phyloP scores from a whole-genome alignment of 1,140 invertebrate genomes.

The Scylla paramamosain region DNA sequence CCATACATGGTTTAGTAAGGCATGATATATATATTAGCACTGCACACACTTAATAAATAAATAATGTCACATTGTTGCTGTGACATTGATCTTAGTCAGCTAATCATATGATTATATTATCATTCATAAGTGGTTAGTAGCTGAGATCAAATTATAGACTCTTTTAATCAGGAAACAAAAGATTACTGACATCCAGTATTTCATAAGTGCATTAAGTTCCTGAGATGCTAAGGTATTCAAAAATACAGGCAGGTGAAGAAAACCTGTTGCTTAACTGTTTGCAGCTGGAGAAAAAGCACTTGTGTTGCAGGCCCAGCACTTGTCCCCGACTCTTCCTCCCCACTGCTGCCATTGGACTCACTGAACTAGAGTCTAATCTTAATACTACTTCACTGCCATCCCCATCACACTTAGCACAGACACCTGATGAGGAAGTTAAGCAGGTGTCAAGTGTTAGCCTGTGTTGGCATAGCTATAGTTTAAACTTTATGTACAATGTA shows the following conservation, averaged over 20 bases:
- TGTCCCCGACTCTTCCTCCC: background rate
- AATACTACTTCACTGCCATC: conserved; percentile 4
- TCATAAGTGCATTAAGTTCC: too few relatives aligned
- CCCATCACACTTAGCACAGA: conserved; percentile 19
- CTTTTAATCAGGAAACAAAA: too few relatives aligned
- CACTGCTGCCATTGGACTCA: background rate
- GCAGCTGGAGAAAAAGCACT: background rate
- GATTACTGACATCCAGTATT: too few relatives aligned
- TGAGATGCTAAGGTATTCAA: background rate
- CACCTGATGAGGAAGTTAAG: background rate
- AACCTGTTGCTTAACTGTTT: background rate
- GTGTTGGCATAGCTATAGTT: conserved; percentile 22
- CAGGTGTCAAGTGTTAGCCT: conserved; percentile 7
- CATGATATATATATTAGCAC: too few relatives aligned
- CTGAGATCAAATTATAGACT: too few relatives aligned
- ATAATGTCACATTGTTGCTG: too few relatives aligned
- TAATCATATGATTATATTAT: too few relatives aligned
- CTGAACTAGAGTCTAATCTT: background rate
- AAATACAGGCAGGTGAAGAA: background rate
- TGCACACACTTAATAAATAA: too few relatives aligned
- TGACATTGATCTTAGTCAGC: too few relatives aligned
- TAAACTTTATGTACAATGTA: background rate
- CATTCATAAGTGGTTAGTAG: too few relatives aligned
- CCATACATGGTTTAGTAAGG: too few relatives aligned
- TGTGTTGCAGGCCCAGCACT: background rate